A percentile compares a stretch with the other conserved stretches of the same genome.
Conservation (phyloP, 2,113 vertebrate species). For the Nothocercus julius region DNA sequence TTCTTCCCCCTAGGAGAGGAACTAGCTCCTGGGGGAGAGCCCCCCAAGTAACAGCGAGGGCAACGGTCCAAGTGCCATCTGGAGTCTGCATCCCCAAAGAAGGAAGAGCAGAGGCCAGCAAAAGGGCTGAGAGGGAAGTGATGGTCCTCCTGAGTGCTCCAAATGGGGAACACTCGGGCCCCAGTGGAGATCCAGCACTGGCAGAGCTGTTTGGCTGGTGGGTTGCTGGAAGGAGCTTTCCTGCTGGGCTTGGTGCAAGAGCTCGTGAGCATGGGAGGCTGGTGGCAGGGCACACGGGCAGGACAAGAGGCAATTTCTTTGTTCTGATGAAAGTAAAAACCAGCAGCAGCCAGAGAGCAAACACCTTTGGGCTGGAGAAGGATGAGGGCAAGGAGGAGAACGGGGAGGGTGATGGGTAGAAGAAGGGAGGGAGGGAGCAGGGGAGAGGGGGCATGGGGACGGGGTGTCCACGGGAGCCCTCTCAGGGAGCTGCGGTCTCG, state of each 20-base stretch:
- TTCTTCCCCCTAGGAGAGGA: fast-evolving
- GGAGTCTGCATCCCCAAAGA: background rate
- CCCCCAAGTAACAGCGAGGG: background rate
- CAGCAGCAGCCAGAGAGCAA: conserved; percentile 29
- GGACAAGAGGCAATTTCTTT: background rate
- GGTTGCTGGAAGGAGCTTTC: background rate
- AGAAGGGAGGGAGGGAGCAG: background rate
- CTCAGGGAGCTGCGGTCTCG: background rate
- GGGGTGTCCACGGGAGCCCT: background rate
- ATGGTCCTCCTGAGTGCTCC: background rate
- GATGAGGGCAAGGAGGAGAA: background rate
- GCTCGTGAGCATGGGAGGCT: background rate
- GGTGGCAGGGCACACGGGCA: background rate
- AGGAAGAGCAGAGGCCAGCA: background rate
- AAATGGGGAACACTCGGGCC: background rate
- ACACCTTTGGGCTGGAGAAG: conserved; percentile 37
- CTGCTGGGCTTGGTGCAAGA: background rate
- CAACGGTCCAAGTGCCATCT: background rate
- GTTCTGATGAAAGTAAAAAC: background rate
- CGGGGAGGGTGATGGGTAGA: background rate
- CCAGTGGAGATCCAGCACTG: background rate
- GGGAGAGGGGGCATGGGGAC: background rate
- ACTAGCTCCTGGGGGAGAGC: background rate
- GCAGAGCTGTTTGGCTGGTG: background rate
- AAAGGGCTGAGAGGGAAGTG: background rate